Evolutionary conservation across 1,140 invertebrate genomes (phyloP).

Genomic region (Caerostris darwini): DNA sequence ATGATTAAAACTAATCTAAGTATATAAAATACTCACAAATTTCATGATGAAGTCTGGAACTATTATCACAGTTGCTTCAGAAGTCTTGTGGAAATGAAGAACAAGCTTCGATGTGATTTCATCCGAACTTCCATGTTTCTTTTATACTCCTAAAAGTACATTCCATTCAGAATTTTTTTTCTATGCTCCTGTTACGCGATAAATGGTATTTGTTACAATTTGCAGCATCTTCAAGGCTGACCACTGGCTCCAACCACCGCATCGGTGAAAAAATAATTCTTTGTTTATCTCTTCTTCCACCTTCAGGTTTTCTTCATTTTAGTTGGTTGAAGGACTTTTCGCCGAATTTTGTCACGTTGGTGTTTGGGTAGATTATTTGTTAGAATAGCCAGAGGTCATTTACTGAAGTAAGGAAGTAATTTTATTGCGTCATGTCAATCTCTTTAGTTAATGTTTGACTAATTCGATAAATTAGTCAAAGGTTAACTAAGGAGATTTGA

Average conservation of each 20-base stretch:
- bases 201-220: conserved; percentile 37
- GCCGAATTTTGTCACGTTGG: not conserved
- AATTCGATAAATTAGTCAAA: too few relatives aligned
- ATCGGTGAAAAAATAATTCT: not conserved
- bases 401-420: not conserved
- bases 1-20: too few relatives aligned
- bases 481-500: too few relatives aligned
- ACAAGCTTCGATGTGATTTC: not conserved
- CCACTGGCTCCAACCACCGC: not conserved
- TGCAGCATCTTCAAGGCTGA: conserved; percentile 29
- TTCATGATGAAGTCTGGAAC: conserved; percentile 16
- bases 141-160: not conserved
- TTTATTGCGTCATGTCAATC: not conserved
- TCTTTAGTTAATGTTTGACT: too few relatives aligned
- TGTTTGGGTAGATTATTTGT: not conserved
- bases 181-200: not conserved
- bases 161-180: not conserved
- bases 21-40: conserved; percentile 1
- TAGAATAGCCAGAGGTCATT: not conserved
- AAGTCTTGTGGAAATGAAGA: not conserved
- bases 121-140: not conserved
- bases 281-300: not conserved
- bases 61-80: not conserved
- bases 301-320: not conserved
- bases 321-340: conserved; percentile 12